Evolutionary conservation across 2,888 invertebrate genomes (phyloP), one percentile per base, ranked within the genome.

Genomic region (Disparrhopalites patrizii): DNA sequence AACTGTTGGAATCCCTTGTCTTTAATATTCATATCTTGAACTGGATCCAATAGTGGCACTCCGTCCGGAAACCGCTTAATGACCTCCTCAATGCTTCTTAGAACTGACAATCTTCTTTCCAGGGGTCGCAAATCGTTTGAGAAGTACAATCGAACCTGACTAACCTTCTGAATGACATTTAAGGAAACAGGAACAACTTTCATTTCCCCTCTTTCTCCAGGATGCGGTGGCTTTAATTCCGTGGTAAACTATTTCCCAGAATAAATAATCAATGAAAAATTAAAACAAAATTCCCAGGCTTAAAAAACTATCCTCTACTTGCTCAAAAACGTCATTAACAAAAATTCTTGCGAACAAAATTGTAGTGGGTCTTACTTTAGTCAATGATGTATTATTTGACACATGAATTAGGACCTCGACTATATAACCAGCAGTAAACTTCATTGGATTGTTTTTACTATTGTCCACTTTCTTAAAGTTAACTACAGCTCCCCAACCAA

Each of bases 401-500:
- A 96, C 86, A 76, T 93, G 87, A 47, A 96, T 80, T 68, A 97
- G 79, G 54, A 93, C 87, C 77, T 96, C 94, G 0, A 94, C 86
- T 18, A 91, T 84, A 69, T 93, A 87, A 50, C 84, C 83, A 0
- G 69, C 66, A 10, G 58, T 57, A 47, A 60, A 64, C 10, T 69
- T 72, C 20, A 76, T 76, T 0, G 77, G 72, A 55, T 73, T 62
- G 77, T 81, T 68, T 61, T 70, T 61, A 78, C 78, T 68, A 71
- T 80, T 67, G 57, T 73, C 71, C 68, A 87, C 87, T 76, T 91
- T 91, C 76, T 90, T 89, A 78, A 93, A 95, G 80, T 94, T 95
- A 1, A 99, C 86, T 61, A 99, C 87, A 55, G 93, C 90, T 13
- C 96, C 96, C 98, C 99, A 99, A 76, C 95, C 97, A 79, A 93